Base-by-base conservation (phyloP, 2,888 invertebrate species). In the Ellobium chinense region DNA sequence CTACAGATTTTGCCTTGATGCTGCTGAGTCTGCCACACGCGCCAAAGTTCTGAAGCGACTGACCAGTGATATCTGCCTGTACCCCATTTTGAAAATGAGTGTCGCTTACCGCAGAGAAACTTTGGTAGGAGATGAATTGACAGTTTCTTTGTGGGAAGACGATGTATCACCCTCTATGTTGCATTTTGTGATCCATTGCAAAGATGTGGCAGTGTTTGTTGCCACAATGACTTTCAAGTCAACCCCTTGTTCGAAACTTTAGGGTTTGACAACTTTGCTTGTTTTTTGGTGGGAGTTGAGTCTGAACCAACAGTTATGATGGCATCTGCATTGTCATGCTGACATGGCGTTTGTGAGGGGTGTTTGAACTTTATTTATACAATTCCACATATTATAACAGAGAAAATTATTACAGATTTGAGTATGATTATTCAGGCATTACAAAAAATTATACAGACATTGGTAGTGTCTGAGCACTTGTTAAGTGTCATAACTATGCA, bases 1-100 rank as follows among this genome's bases (percentile, higher is more conserved):
- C 31, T 31, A 12, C 69, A 80, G 80, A 29, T 80, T 69, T 62
- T 75, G 75, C 14, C 31, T 80, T 9, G 80, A 80, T 69, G 80
- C 80, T 21, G 80, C 80, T 18, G 75, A 73, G 27, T 7, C 34
- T 24, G 80, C 74, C 31, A 74, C 54, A 36, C 39, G 58, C 36
- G 60, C 68, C 1, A 27, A 69, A 27, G 12, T 21, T 1, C 46
- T 75, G 18, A 39, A 70, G 36, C 31, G 63, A 2, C 56, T 80
- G 39, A 69, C 60, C 29, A 31, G 58, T 21, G 80, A 80, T 56
- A 80, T 80, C 60, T 80, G 80, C 74, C 24, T 68, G 46, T 80
- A 80, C 21, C 80, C 80, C 0, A 56, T 80, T 46, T 21, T 80
- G 36, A 80, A 80, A 68, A 68, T 80, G 54, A 62, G 34, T 14